A percentile compares a stretch with the other conserved stretches of the same genome.
phyloP scores from a whole-genome alignment of 2,888 invertebrate genomes.

The Temnothorax rugatulus region DNA sequence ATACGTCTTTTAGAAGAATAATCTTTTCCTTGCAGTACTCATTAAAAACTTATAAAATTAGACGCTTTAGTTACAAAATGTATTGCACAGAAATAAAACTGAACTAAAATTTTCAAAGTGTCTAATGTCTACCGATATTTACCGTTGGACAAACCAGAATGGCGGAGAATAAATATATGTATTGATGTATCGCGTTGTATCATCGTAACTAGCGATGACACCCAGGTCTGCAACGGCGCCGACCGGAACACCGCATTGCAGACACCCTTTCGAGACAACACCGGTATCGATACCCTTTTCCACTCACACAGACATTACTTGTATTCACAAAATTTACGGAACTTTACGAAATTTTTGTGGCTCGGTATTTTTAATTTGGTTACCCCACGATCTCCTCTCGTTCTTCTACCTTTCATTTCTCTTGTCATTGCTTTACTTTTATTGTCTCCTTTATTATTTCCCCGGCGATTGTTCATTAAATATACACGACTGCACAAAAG shows the following conservation, averaged over 20 bases:
- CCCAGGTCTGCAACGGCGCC: slow-evolving; percentile 2
- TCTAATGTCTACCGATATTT: slow-evolving; percentile 2
- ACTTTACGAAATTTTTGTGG: neutral
- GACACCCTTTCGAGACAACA: slow-evolving; percentile 35
- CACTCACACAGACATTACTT: slow-evolving; percentile 5
- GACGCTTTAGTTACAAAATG: neutral
- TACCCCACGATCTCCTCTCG: neutral
- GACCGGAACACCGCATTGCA: slow-evolving; percentile 58
- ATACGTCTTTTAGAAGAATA: slow-evolving; percentile 4
- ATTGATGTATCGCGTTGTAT: neutral
- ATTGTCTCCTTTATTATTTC: neutral
- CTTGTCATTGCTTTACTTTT: neutral
- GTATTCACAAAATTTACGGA: slow-evolving; percentile 1
- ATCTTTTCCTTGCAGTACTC: neutral
- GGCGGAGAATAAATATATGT: neutral
- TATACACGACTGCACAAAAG: neutral
- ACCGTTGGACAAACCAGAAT: neutral
- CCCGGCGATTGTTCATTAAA: neutral
- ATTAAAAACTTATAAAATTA: neutral
- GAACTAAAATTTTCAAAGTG: neutral
- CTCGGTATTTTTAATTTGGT: neutral
- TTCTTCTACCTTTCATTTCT: neutral
- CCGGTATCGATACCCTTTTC: neutral
- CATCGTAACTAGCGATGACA: slow-evolving; percentile 26
- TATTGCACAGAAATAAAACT: neutral